A percentile compares a stretch with the other conserved stretches of the same genome.
Evolutionary conservation across 2,888 invertebrate species (phyloP).

Genomic region (Phaonia tiefii): DNA sequence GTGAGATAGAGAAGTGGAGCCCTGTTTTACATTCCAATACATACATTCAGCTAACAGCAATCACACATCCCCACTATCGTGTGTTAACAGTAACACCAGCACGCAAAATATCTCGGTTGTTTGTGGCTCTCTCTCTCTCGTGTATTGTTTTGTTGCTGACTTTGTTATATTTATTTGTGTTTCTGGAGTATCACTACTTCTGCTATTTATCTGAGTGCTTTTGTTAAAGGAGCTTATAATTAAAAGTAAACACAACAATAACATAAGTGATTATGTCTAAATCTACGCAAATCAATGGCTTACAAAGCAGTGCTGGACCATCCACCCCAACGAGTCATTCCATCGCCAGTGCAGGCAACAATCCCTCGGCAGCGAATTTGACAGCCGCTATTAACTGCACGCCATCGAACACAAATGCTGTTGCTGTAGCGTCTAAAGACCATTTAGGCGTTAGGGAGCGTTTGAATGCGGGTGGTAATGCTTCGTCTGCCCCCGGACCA

Average conservation of each 20-base stretch:
- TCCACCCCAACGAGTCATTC: constrained; percentile 35
- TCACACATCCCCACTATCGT: too few species aligned
- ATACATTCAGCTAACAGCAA: too few species aligned
- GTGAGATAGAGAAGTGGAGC: background rate
- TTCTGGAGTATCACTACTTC: background rate
- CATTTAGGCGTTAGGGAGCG: constrained; percentile 53
- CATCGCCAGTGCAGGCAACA: constrained; percentile 3
- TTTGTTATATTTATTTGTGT: background rate
- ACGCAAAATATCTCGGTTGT: background rate
- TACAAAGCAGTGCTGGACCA: background rate
- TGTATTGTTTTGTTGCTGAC: background rate
- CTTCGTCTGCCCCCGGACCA: constrained; percentile 75
- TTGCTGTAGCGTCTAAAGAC: constrained; percentile 64
- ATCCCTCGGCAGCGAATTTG: background rate
- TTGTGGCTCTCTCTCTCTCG: background rate
- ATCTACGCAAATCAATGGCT: constrained; percentile 59
- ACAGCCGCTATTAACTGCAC: constrained; percentile 67
- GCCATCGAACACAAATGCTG: constrained; percentile 69
- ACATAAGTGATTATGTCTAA: constrained; percentile 54
- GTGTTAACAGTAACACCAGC: too few species aligned
- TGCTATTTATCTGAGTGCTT: background rate
- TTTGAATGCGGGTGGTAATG: constrained; percentile 63
- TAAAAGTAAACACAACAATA: constrained; percentile 7
- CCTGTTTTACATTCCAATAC: too few species aligned
- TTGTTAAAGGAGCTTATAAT: background rate